These are phyloP conservation scores for Stictocephala bisonia DNA, from an alignment of 2,888 invertebrate species.

Conservation along the genomic window DNA sequence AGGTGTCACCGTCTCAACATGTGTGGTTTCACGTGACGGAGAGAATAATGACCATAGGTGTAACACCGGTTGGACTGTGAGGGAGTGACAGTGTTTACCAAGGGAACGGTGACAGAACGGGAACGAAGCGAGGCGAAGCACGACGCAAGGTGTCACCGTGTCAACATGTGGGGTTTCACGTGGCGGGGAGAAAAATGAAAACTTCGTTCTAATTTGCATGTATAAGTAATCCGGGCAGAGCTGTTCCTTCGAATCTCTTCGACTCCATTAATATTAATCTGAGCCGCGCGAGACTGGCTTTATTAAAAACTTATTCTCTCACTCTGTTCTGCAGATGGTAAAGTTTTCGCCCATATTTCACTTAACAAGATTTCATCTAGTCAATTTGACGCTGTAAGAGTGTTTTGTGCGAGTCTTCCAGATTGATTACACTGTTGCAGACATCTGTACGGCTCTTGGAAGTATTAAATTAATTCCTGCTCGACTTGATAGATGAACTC, in stretches of 20 bases:
- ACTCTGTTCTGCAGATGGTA: constrained; percentile 42
- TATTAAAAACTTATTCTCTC: constrained; percentile 46
- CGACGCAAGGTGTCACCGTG: neutral
- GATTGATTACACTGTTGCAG: constrained; percentile 39
- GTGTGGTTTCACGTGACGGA: too few relatives aligned
- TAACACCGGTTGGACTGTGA: too few relatives aligned
- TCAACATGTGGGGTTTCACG: constrained; percentile 13
- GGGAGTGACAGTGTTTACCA: too few relatives aligned
- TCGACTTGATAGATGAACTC: constrained; percentile 7
- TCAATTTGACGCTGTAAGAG: constrained; percentile 36
- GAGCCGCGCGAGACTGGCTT: constrained; percentile 34
- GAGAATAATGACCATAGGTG: too few relatives aligned
- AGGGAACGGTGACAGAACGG: too few relatives aligned
- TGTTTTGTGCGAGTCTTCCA: constrained; percentile 2
- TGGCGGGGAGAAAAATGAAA: constrained; percentile 40
- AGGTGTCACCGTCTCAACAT: too few relatives aligned
- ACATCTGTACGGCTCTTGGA: constrained; percentile 8
- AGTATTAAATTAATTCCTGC: constrained; percentile 23
- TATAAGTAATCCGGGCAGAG: constrained; percentile 45
- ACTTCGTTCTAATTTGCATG: constrained; percentile 43
- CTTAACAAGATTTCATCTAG: constrained; percentile 44
- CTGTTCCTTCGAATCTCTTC: constrained; percentile 29
- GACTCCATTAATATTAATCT: constrained; percentile 45
- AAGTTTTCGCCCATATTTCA: constrained; percentile 47
- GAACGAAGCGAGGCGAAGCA: too few relatives aligned